Evolutionary conservation across 2,113 vertebrate species (phyloP), one percentile per base, ranked within the genome.

Genomic region (Hiodon alosoides): DNA sequence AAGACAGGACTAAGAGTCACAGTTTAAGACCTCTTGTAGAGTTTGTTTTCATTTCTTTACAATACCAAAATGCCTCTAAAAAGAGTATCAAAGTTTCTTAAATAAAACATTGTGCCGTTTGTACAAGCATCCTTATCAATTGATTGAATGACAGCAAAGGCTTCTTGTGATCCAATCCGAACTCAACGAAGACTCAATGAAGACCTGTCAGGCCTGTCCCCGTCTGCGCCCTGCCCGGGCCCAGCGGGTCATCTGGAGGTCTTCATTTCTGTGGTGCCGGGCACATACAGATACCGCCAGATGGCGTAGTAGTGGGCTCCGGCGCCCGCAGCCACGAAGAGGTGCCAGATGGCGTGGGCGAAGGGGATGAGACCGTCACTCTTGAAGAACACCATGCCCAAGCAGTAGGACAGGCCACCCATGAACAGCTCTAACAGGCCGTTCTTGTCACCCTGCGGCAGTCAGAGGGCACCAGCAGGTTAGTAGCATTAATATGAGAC

Each of bases 301-400:
- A 97, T 95, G 85, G 96, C 96, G 0, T 97, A 98, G 82, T 98
- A 98, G 79, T 98, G 96, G 76, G 93, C 77, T 0, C 85, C 87
- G 2, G 96, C 95, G 77, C 95, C 96, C 0, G 88, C 87, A 0
- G 91, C 95, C 67, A 98, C 96, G 0, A 98, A 97, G 48, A 98
- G 92, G 79, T 98, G 96, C 96, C 96, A 98, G 89, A 98, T 97
- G 83, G 96, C 96, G 0, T 98, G 96, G 59, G 96, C 96, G 0
- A 98, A 98, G 14, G 96, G 96, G 68, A 98, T 92, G 53, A 94
- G 88, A 11, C 96, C 96, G 0, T 98, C 96, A 0, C 96, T 97
- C 79, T 95, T 97, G 85, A 98, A 98, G 91, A 98, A 98, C 60
- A 92, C 85, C 62, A 92, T 93, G 7, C 96, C 96, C 86, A 96